Percentiles rank a stretch among this genome's conserved stretches.
Conservation (phyloP, 1,140 invertebrate species). For the Sweltsa coloradensis region DNA sequence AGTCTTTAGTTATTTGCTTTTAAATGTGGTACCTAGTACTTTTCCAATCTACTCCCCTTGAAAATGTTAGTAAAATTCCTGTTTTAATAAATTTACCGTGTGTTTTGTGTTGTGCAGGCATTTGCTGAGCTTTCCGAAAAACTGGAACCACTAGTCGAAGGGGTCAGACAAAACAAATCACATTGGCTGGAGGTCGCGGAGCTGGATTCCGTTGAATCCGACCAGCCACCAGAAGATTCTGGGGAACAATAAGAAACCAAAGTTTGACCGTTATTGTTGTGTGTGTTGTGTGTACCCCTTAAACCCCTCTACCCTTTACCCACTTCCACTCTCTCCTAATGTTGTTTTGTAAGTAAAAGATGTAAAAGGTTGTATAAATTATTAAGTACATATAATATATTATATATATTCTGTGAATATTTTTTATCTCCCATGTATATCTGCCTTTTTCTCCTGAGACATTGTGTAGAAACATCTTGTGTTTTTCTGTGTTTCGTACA, state of each 20-base stretch:
- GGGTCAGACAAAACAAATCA: slow-evolving; percentile 67
- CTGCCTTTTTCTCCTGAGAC: no score
- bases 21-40: no score
- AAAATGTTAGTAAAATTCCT: slow-evolving; percentile 3
- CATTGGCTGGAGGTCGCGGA: slow-evolving; percentile 68
- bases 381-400: slow-evolving; percentile 5
- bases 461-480: no score
- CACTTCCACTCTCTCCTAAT: neutral
- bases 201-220: neutral
- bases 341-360: slow-evolving; percentile 8
- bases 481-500: no score
- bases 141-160: slow-evolving; percentile 66
- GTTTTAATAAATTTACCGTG: slow-evolving; percentile 4
- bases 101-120: slow-evolving; percentile 44
- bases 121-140: slow-evolving; percentile 67
- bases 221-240: neutral
- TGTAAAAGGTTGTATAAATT: slow-evolving; percentile 10
- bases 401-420: no score
- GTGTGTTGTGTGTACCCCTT: slow-evolving; percentile 1
- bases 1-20: no score
- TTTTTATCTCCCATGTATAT: no score
- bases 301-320: neutral
- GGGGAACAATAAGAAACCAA: slow-evolving; percentile 4
- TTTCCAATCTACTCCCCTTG: no score
- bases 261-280: slow-evolving; percentile 2